These are phyloP conservation scores for Thamnophis sirtalis DNA, from an alignment of 2,113 vertebrate genomes.

Conservation along the genomic window DNA sequence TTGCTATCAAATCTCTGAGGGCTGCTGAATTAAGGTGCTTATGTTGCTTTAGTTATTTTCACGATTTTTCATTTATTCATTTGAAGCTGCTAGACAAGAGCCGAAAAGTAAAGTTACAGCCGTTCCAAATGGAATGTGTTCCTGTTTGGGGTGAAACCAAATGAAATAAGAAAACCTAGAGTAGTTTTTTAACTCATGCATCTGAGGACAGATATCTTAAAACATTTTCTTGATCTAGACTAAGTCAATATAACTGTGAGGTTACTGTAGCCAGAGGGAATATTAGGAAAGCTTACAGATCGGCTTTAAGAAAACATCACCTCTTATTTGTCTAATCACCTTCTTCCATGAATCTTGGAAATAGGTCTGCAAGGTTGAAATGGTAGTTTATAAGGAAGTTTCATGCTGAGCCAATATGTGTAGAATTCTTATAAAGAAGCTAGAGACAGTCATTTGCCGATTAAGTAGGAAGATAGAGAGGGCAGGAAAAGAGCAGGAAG, in stretches of 20 bases:
- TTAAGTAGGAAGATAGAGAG: not conserved
- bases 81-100: not conserved
- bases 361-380: not conserved
- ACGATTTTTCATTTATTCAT: not conserved
- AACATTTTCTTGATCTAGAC: not conserved
- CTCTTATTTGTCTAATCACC: not conserved
- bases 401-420: not conserved
- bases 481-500: not conserved
- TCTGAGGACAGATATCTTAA: not conserved
- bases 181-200: not conserved
- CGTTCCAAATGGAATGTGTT: not conserved
- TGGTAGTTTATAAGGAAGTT: not conserved
- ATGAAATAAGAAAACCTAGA: not conserved
- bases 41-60: not conserved
- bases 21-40: not conserved
- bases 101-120: not conserved
- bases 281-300: not conserved
- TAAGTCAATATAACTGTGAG: not conserved
- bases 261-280: not conserved
- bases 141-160: not conserved
- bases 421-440: not conserved
- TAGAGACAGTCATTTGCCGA: not conserved
- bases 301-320: not conserved
- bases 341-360: not conserved
- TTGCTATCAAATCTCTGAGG: not conserved